Conservation (phyloP, 2,888 invertebrate genomes). For the Habrosyne pyritoides region DNA sequence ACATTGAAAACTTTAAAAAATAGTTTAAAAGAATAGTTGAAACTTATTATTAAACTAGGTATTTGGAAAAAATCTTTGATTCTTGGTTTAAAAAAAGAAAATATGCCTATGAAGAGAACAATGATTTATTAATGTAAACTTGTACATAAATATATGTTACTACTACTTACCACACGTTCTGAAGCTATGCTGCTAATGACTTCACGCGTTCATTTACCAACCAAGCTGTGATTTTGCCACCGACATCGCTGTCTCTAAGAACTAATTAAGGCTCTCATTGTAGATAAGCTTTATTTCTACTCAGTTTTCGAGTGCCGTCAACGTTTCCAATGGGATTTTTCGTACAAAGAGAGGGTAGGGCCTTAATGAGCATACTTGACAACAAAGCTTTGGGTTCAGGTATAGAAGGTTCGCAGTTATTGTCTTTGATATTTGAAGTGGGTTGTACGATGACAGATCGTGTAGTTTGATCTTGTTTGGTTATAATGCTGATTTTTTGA, state of each 20-base stretch:
- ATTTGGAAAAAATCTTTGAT: too few species aligned
- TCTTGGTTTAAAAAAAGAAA: too few species aligned
- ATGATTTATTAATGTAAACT: too few species aligned
- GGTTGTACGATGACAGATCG: neutral
- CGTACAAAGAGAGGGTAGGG: slow-evolving; percentile 31
- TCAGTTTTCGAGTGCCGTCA: slow-evolving; percentile 30
- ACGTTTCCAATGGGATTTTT: slow-evolving; percentile 32
- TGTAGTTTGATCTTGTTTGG: neutral
- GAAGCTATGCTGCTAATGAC: neutral
- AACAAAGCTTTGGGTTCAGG: slow-evolving; percentile 44
- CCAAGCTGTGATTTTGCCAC: neutral
- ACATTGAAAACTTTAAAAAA: too few species aligned
- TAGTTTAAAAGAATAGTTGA: too few species aligned
- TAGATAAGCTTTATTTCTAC: slow-evolving; percentile 38
- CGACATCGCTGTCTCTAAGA: neutral
- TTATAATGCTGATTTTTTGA: too few species aligned
- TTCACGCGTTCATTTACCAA: neutral
- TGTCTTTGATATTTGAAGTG: slow-evolving; percentile 45
- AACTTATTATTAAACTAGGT: too few species aligned
- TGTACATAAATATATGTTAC: too few species aligned
- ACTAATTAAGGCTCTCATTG: slow-evolving; percentile 13
- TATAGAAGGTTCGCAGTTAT: slow-evolving; percentile 34
- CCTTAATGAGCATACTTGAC: slow-evolving; percentile 57
- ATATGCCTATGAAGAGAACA: too few species aligned
- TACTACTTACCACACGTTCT: too few species aligned